A percentile compares a stretch with the other conserved stretches of the same genome.
phyloP scores from a whole-genome alignment of 2,888 invertebrate genomes.

The Oxyteleia sp. region DNA sequence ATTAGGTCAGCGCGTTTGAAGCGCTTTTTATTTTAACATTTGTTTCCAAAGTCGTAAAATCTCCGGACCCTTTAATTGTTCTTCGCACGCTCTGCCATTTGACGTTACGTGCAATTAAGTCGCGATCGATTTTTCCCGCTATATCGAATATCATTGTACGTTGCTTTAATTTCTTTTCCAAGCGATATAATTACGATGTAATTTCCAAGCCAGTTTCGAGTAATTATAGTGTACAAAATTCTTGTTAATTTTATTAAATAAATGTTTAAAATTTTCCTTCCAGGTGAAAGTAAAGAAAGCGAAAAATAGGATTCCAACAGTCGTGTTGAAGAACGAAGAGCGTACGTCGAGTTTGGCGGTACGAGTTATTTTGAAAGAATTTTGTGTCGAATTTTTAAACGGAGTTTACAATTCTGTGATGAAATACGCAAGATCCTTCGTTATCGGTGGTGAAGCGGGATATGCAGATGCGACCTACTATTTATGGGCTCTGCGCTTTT shows the following conservation, averaged over 20 bases:
- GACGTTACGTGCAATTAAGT: conserved; percentile 33
- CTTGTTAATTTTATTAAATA: conserved; percentile 6
- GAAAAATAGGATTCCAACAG: conserved; percentile 91
- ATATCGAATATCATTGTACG: conserved; percentile 15
- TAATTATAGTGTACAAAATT: no score
- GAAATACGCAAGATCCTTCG: conserved; percentile 94
- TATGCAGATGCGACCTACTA: conserved; percentile 97
- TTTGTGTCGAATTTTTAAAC: conserved; percentile 97
- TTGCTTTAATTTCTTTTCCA: no score
- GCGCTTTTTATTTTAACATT: conserved; percentile 56
- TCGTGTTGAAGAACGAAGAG: conserved; percentile 89
- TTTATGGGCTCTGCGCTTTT: conserved; percentile 97
- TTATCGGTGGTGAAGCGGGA: conserved; percentile 90
- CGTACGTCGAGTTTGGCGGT: conserved; percentile 96
- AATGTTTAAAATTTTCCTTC: conserved; percentile 38
- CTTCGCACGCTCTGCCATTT: conserved; percentile 7
- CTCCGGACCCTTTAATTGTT: conserved; percentile 33
- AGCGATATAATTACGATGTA: no score
- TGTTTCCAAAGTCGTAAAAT: conserved; percentile 54
- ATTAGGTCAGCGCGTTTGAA: conserved; percentile 79
- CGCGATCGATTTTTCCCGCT: conserved; percentile 8
- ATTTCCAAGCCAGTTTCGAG: no score
- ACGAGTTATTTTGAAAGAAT: conserved; percentile 96
- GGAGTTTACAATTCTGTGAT: conserved; percentile 97
- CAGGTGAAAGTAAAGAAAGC: conserved; percentile 90